Conservation (phyloP, 1,140 invertebrate genomes). For the Colletes latitarsis region DNA sequence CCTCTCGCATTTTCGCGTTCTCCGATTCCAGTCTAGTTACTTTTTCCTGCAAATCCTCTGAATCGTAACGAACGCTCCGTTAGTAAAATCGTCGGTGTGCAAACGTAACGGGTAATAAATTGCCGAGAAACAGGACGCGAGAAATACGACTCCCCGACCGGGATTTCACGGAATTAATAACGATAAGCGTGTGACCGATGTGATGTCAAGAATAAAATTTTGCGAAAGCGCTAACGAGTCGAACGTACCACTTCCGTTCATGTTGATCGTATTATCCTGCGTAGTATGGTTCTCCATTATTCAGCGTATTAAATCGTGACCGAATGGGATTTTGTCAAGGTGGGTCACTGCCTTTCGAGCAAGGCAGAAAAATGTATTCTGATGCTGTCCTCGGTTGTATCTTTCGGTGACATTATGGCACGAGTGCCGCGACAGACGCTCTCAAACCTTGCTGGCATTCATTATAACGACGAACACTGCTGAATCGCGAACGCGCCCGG, state of each 20-base stretch:
- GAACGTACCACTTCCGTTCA: slow-evolving; percentile 62
- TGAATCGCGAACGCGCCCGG: not conserved
- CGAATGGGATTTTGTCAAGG: slow-evolving; percentile 28
- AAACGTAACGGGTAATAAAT: not conserved
- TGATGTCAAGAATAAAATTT: not conserved
- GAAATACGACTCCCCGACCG: no score
- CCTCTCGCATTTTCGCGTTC: slow-evolving; percentile 87
- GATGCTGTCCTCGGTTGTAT: slow-evolving; percentile 9
- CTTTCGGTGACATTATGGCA: slow-evolving; percentile 46
- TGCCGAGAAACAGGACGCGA: not conserved
- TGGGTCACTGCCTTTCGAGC: slow-evolving; percentile 50
- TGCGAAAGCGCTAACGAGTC: not conserved
- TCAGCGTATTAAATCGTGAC: slow-evolving; percentile 18
- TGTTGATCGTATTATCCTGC: slow-evolving; percentile 45
- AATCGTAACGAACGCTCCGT: slow-evolving; percentile 31
- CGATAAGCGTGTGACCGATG: not conserved
- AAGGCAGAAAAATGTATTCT: slow-evolving; percentile 28
- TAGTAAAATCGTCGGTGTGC: slow-evolving; percentile 13
- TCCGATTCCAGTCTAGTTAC: slow-evolving; percentile 82
- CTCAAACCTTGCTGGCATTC: slow-evolving; percentile 29
- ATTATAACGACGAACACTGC: not conserved
- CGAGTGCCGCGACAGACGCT: not conserved
- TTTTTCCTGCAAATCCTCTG: slow-evolving; percentile 73
- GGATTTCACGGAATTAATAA: not conserved
- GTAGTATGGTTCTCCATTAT: slow-evolving; percentile 63